Evolutionary conservation across 2,888 invertebrate genomes (phyloP).

Genomic region (Empis livida): DNA sequence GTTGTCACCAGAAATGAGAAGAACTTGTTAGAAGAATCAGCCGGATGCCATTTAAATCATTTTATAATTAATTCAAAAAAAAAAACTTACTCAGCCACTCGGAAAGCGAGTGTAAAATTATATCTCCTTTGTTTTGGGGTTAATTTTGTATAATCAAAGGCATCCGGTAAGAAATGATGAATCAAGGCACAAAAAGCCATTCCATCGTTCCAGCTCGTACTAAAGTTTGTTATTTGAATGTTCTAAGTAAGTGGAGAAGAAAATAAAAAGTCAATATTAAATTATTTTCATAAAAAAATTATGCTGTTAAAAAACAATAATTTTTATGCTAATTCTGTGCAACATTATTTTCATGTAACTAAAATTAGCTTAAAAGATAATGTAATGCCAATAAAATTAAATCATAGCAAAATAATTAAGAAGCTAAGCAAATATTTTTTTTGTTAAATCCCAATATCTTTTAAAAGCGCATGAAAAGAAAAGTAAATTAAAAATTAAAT

Average conservation of each 20-base stretch:
- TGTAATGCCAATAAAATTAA: too few relatives aligned
- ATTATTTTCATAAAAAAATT: background rate
- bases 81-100: constrained; percentile 85
- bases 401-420: too few relatives aligned
- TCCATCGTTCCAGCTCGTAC: constrained; percentile 96
- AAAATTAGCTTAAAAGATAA: too few relatives aligned
- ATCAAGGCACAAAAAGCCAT: constrained; percentile 98
- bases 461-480: too few relatives aligned
- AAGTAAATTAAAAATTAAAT: too few relatives aligned
- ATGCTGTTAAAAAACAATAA: background rate
- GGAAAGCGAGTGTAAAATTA: constrained; percentile 97
- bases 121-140: constrained; percentile 79
- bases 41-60: too few relatives aligned
- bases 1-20: too few relatives aligned
- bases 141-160: constrained; percentile 87
- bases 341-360: too few relatives aligned
- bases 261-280: constrained; percentile 9
- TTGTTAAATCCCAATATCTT: too few relatives aligned
- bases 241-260: constrained; percentile 47
- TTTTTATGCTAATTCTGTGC: too few relatives aligned
- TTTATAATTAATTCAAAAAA: background rate
- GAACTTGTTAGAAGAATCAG: too few relatives aligned
- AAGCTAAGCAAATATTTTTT: too few relatives aligned
- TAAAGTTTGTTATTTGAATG: constrained; percentile 96
- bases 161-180: constrained; percentile 94